These are phyloP conservation scores for Propithecus deckenii DNA, from an alignment of 2,797 vertebrate species.

Conservation along the genomic window DNA sequence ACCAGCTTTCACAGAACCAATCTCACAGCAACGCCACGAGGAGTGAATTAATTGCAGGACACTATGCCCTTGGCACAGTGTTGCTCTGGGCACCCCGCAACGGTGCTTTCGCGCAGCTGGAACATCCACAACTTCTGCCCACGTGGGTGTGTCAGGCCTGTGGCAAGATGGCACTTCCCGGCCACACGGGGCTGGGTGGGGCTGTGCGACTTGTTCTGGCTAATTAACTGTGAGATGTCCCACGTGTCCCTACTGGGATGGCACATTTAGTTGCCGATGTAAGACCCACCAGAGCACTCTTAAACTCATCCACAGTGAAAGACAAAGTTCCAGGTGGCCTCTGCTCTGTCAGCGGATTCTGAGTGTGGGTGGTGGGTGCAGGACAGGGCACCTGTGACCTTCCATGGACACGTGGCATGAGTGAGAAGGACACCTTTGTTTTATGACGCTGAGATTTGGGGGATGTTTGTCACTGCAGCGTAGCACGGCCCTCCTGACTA, in stretches of 20 bases:
- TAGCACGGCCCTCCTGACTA: not conserved
- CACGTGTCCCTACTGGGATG: rapidly evolving
- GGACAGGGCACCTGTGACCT: not conserved
- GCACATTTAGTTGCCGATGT: no score
- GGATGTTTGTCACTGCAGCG: not conserved
- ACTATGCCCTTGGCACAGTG: not conserved
- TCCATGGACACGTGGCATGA: rapidly evolving
- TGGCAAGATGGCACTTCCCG: not conserved
- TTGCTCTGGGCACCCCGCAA: rapidly evolving
- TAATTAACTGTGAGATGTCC: not conserved
- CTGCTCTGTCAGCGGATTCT: not conserved
- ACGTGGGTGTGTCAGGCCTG: rapidly evolving
- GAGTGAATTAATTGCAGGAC: rapidly evolving
- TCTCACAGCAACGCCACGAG: rapidly evolving
- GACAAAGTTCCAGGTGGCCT: not conserved
- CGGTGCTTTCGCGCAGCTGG: rapidly evolving
- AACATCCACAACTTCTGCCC: rapidly evolving
- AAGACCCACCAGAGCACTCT: not conserved
- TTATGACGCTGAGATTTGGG: not conserved
- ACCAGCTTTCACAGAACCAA: rapidly evolving
- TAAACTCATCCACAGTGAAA: rapidly evolving
- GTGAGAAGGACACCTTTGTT: not conserved
- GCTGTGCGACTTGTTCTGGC: not conserved
- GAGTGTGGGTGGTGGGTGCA: rapidly evolving
- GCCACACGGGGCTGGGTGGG: not conserved